phyloP scores from a whole-genome alignment of 1,140 invertebrate genomes.

The Pogonomyrmex barbatus region DNA sequence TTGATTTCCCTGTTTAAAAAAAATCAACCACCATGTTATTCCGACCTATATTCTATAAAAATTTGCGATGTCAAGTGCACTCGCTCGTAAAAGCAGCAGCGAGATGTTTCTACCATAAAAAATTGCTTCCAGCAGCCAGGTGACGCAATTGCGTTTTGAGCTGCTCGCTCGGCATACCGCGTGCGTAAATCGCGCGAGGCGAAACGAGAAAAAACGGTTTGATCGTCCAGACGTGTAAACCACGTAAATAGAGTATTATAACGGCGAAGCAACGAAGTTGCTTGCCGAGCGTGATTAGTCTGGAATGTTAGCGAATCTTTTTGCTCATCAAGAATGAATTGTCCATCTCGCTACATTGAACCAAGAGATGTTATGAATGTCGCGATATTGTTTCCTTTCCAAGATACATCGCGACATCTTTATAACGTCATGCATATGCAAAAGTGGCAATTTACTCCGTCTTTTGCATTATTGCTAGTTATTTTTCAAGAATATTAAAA shows the following conservation, averaged over 20 bases:
- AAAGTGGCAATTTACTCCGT: not conserved
- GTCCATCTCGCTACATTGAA: not conserved
- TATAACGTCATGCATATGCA: not conserved
- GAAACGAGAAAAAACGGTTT: constrained; percentile 47
- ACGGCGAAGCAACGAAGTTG: not conserved
- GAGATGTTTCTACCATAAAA: not conserved
- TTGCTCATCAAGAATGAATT: not conserved
- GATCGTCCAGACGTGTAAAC: constrained; percentile 13
- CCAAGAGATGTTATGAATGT: not conserved
- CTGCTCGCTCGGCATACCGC: not conserved
- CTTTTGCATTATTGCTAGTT: not conserved
- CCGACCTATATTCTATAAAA: not conserved
- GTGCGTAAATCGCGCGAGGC: constrained; percentile 28
- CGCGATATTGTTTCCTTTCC: not conserved
- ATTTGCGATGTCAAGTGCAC: not conserved
- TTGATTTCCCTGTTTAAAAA: not conserved
- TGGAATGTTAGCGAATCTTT: constrained; percentile 16
- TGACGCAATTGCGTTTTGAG: not conserved
- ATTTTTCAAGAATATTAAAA: not conserved
- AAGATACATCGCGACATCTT: not conserved
- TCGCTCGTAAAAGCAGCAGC: not conserved
- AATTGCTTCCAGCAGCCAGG: not conserved
- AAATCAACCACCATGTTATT: not conserved
- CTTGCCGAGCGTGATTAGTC: not conserved
- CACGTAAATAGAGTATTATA: not conserved